phyloP scores from a whole-genome alignment of 2,888 invertebrate genomes.

The Tenodera sinensis region DNA sequence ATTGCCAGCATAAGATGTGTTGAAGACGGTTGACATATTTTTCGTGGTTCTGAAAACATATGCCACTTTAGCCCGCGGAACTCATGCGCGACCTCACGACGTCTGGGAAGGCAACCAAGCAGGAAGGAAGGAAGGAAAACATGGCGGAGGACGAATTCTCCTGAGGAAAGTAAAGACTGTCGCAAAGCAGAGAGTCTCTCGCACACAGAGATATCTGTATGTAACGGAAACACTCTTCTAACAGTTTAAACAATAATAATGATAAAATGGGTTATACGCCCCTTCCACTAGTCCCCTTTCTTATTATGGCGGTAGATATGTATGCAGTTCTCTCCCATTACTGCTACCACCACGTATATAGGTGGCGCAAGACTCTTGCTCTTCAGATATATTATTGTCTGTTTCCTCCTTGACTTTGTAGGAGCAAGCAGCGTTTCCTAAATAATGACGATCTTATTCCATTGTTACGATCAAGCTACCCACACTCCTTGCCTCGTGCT shows the following conservation, averaged over 20 bases:
- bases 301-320: not conserved
- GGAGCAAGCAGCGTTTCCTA: not conserved
- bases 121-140: conserved; percentile 17
- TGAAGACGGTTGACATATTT: not conserved
- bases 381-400: conserved; percentile 15
- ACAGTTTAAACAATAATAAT: conserved; percentile 17
- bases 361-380: not conserved
- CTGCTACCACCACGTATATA: not conserved
- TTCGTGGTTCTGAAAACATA: not conserved
- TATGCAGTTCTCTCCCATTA: not conserved
- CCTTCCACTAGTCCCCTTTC: conserved; percentile 4
- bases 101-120: not conserved
- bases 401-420: conserved; percentile 6
- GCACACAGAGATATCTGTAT: conserved; percentile 1
- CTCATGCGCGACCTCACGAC: not conserved
- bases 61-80: not conserved
- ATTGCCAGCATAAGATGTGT: not conserved
- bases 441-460: conserved; percentile 17
- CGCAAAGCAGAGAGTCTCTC: conserved; percentile 1
- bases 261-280: conserved; percentile 14
- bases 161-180: conserved; percentile 13
- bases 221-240: conserved; percentile 16
- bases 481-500: not conserved
- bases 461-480: conserved; percentile 11
- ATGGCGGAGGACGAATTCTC: conserved; percentile 16